These are phyloP conservation scores for Matsumurasca onukii DNA, from an alignment of 1,140 invertebrate species.

Conservation along the genomic window DNA sequence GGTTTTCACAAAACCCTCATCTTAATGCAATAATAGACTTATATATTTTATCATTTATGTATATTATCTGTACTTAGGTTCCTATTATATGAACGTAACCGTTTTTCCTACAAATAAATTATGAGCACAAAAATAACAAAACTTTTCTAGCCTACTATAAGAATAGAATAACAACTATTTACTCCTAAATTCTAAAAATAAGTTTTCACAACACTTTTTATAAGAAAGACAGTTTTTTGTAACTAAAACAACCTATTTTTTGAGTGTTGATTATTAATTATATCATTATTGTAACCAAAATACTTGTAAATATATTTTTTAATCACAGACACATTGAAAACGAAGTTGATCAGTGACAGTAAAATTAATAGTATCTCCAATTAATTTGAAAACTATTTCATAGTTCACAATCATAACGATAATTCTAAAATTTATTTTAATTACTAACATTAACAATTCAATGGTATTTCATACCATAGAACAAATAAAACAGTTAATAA, in stretches of 20 bases:
- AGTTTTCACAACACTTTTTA: conserved; percentile 8
- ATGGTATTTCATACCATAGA: background rate
- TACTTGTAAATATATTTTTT: background rate
- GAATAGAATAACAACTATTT: conserved; percentile 12
- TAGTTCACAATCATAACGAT: background rate
- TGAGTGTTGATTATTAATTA: background rate
- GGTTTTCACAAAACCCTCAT: conserved; percentile 4
- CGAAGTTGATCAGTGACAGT: background rate
- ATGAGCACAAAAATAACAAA: conserved; percentile 12
- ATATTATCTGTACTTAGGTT: background rate
- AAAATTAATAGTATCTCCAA: background rate
- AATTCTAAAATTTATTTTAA: background rate
- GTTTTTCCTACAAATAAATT: background rate
- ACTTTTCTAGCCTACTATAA: conserved; percentile 15
- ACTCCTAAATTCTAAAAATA: background rate
- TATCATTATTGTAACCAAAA: background rate
- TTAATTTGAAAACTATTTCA: background rate
- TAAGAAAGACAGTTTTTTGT: conserved; percentile 11
- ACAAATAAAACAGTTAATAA: too few relatives aligned
- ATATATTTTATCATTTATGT: conserved; percentile 6
- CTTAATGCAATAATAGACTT: conserved; percentile 1
- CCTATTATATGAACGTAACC: background rate
- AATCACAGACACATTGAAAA: background rate
- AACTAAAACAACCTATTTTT: conserved; percentile 11
- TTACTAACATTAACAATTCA: background rate